Evolutionary conservation across 2,797 vertebrate genomes (phyloP), one percentile per base, ranked within the genome.

Genomic region (Tapera naevia): DNA sequence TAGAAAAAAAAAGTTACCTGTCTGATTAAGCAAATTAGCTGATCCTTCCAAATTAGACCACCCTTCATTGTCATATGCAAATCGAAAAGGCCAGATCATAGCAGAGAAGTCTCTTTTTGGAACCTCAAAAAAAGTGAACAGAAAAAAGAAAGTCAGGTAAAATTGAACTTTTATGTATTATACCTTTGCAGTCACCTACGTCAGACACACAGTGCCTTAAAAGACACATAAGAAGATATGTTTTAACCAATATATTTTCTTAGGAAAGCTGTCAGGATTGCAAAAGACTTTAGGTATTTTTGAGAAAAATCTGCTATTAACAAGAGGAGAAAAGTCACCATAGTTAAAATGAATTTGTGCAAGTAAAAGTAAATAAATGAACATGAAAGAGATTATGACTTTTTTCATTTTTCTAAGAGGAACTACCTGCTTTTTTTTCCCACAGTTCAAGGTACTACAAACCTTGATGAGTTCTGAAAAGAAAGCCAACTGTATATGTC

Each of bases 61-160:
- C 24, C 97, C 97, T 70, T 97, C 95, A 65, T 98, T 98, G 94
- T 98, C 97, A 65, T 97, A 98, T 14, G 91, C 98, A 90, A 98
- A 98, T 79, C 98, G 94, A 90, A 98, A 98, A 73, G 98, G 97
- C 98, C 98, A 98, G 93, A 98, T 98, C 97, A 98, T 95, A 4
- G 96, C 97, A 72, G 97, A 98, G 90, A 98, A 95, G n/a, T 97
- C 96, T 76, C 78, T 93, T 67, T 93, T 92, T 74, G 96, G 90
- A 89, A 86, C 93, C 98, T 98, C 17, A 60, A 43, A 89, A 74
- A 75, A 72, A 93, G 66, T 3, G 51, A 82, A 65, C 18, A 56
- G n/a, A 22, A 53, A 90, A 67, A 35, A 53, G n/a, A n/a, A n/a
- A 41, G 17, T 67, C 14, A 93, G 80, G 75, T 37, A 58, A 30